Evolutionary conservation across 2,797 vertebrate genomes (phyloP), one percentile per base, ranked within the genome.

Genomic region (Gallirallus australis): DNA sequence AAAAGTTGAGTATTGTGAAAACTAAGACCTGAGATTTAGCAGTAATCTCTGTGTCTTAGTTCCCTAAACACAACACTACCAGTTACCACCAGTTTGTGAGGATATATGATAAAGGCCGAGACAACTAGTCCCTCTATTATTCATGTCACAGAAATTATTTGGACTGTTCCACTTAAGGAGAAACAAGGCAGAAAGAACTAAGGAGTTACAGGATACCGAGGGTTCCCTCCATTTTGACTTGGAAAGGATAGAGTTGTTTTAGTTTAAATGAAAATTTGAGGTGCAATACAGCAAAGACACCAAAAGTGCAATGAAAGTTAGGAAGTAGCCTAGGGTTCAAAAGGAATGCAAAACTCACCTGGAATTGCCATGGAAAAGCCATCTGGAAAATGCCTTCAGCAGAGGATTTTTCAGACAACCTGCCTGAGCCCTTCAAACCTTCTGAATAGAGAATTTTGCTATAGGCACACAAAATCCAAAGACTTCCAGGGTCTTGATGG

Each of bases 131-230:
- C 12, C 15, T 75, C 37, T 10, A 2, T 24, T 52, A 59, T 1
- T 47, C 7, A 7, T 0, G 0, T n/a, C 12, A 16, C 0, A 57
- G 12, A 59, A 73, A 48, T 52, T 48, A 16, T 16, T 27, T 37
- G 15, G 40, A 37, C 16, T 23, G 19, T 7, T 52, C 30, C 1
- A 3, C 7, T 68, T 63, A 21, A 56, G 53, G 8, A 66, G 42
- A 56, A 85, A 86, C 19, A 24, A 78, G 12, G 25, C 28, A 61
- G 76, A 56, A 61, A 68, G 14, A 10, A 68, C 30, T 57, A 9
- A 2, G 31, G 12, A 7, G 37, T 88, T 28, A 16, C 7, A 70
- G 18, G 1, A 82, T 15, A 27, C 3, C 4, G 18, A 80, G 17
- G 9, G 60, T 6, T 61, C n/a, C 4, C 11, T 60, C 21, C 15